These are phyloP conservation scores for Danio jaintianensis DNA, from an alignment of 2,797 vertebrate genomes.

Conservation along the genomic window DNA sequence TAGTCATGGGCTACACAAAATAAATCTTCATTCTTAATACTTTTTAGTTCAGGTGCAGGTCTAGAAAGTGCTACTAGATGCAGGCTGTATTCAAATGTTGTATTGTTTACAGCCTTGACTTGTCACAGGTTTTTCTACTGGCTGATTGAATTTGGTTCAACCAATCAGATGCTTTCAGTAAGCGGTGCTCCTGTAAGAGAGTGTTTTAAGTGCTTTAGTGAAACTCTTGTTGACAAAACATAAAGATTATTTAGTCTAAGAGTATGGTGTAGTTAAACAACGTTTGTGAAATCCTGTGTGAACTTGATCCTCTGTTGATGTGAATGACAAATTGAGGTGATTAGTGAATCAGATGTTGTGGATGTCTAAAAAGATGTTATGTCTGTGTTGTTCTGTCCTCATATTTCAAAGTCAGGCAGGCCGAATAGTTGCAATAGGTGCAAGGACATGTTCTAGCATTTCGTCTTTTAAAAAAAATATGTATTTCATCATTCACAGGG, in stretches of 20 bases:
- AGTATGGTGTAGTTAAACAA: slow-evolving; percentile 31
- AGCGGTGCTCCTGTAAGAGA: slow-evolving; percentile 47
- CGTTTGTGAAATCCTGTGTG: slow-evolving; percentile 30
- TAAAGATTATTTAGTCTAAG: slow-evolving; percentile 3
- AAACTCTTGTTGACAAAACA: slow-evolving; percentile 28
- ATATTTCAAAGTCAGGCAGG: slow-evolving; percentile 1
- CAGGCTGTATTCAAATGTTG: neutral
- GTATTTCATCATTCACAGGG: neutral
- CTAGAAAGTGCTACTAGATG: slow-evolving; percentile 5
- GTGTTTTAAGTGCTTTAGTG: slow-evolving; percentile 34
- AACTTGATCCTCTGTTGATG: slow-evolving; percentile 40
- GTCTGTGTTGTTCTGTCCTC: slow-evolving; percentile 37
- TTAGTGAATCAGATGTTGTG: slow-evolving; percentile 13
- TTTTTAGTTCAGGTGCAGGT: neutral
- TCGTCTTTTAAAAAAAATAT: neutral
- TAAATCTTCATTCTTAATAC: neutral
- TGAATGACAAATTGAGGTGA: slow-evolving; percentile 13
- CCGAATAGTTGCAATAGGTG: slow-evolving; percentile 36
- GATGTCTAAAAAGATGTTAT: slow-evolving; percentile 29
- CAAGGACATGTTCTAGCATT: neutral
- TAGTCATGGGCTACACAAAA: neutral
- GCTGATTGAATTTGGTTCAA: slow-evolving; percentile 47
- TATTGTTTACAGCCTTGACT: neutral
- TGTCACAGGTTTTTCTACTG: slow-evolving; percentile 35
- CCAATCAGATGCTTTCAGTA: slow-evolving; percentile 45